These are phyloP conservation scores for Pyrocephalus nanus DNA, from an alignment of 2,797 vertebrate genomes.

Conservation along the genomic window DNA sequence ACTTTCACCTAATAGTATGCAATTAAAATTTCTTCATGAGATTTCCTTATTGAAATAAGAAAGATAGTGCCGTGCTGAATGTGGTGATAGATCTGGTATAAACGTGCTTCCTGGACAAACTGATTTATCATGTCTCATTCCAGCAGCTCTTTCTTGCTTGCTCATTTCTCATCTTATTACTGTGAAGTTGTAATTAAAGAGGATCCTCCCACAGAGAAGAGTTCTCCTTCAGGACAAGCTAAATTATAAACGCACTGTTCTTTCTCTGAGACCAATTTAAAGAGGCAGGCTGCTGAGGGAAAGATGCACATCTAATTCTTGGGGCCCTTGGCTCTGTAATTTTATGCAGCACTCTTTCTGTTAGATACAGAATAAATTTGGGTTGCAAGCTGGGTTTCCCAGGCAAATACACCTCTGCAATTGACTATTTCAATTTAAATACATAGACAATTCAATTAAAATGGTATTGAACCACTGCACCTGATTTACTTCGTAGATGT, in stretches of 20 bases:
- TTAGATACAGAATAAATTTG: conserved; percentile 38
- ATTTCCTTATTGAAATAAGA: conserved; percentile 78
- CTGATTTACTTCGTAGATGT: conserved; percentile 15
- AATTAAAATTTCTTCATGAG: conserved; percentile 79
- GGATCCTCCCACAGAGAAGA: conserved; percentile 73
- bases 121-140: conserved; percentile 76
- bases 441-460: conserved; percentile 59
- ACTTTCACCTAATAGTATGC: conserved; percentile 79
- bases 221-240: conserved; percentile 71
- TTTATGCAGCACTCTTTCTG: conserved; percentile 32
- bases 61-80: conserved; percentile 65
- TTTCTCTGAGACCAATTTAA: conserved; percentile 57
- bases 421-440: conserved; percentile 59
- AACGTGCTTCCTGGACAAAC: conserved; percentile 67
- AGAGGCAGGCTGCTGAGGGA: conserved; percentile 25
- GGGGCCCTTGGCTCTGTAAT: neutral
- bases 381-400: conserved; percentile 6
- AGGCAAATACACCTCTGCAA: conserved; percentile 39
- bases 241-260: conserved; percentile 71
- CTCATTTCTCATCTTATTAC: conserved; percentile 79
- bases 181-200: conserved; percentile 78
- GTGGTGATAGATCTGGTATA: conserved; percentile 76
- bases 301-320: conserved; percentile 28
- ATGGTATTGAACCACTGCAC: conserved; percentile 42
- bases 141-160: conserved; percentile 65